Evolutionary conservation across 2,113 vertebrate genomes (phyloP).

Genomic region (Leptobrachium ailaonicum): DNA sequence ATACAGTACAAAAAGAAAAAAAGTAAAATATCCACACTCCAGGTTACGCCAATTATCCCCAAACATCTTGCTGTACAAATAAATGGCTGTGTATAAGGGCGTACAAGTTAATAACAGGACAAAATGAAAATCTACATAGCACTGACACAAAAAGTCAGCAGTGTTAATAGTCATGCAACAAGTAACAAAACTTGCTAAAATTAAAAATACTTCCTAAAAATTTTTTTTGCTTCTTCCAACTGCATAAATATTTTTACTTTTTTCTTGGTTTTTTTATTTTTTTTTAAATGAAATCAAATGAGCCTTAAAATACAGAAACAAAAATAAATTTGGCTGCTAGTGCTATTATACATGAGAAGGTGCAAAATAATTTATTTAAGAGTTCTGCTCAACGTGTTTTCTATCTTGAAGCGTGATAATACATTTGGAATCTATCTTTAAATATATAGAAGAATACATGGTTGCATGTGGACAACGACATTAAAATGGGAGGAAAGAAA

Average conservation of each 20-base stretch:
- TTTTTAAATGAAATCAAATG: conserved; percentile 79
- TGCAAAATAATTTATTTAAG: conserved; percentile 86
- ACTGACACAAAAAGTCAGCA: conserved; percentile 99
- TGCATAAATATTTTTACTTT: conserved; percentile 98
- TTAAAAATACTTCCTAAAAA: conserved; percentile 90
- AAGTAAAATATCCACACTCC: conserved; percentile 68
- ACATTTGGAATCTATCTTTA: conserved; percentile 72
- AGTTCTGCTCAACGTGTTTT: conserved; percentile 71
- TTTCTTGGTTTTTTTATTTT: conserved; percentile 54
- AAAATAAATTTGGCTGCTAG: conserved; percentile 78
- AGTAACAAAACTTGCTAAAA: conserved; percentile 99
- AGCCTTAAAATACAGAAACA: conserved; percentile 81
- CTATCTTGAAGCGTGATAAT: conserved; percentile 67
- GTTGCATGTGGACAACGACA: conserved; percentile 51
- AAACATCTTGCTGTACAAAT: conserved; percentile 85
- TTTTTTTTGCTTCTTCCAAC: conserved; percentile 63
- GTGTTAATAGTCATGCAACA: conserved; percentile 98
- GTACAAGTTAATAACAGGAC: conserved; percentile 85
- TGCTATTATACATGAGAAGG: conserved; percentile 86
- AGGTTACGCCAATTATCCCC: conserved; percentile 77
- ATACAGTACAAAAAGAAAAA: conserved; percentile 82
- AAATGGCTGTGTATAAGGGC: conserved; percentile 75
- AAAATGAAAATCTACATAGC: conserved; percentile 89
- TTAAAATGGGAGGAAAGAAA: conserved; percentile 59
- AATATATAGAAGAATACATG: conserved; percentile 66